Conservation (phyloP, 2,888 invertebrate species). For the Kuschelorhynchus macadamiae region DNA sequence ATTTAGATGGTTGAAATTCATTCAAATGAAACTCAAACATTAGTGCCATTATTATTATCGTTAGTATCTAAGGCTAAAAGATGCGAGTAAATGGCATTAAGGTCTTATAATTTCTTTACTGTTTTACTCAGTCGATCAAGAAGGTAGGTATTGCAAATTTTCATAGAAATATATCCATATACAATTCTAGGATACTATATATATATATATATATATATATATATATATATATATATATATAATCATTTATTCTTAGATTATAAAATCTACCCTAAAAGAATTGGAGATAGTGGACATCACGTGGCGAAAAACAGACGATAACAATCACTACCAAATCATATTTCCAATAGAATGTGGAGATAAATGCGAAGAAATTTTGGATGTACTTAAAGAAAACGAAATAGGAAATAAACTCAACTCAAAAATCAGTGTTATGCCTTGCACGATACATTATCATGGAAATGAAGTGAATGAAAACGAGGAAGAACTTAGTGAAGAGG, state of each 20-base stretch:
- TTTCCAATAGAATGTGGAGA: conserved; percentile 75
- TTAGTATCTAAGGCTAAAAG: no score
- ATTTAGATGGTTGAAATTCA: no score
- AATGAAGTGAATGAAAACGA: conserved; percentile 43
- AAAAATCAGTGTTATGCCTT: conserved; percentile 75
- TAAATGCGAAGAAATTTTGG: conserved; percentile 74
- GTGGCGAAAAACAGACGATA: conserved; percentile 72
- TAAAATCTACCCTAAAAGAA: conserved; percentile 71
- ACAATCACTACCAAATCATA: conserved; percentile 72
- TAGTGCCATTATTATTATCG: no score
- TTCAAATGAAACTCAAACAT: no score
- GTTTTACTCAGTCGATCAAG: no score
- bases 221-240: no score
- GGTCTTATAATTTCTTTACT: no score
- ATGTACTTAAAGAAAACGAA: conserved; percentile 73
- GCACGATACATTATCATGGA: conserved; percentile 72
- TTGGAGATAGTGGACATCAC: conserved; percentile 72
- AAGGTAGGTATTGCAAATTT: no score
- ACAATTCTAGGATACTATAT: no score
- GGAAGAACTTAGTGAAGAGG: conserved; percentile 43
- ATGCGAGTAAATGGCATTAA: no score
- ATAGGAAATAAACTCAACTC: conserved; percentile 75
- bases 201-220: no score
- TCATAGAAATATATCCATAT: no score
- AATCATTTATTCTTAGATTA: conserved; percentile 69